Percentiles rank a stretch among this genome's conserved stretches.
Evolutionary conservation across 2,797 vertebrate genomes (phyloP).

Genomic region (Pipistrellus pygmaeus): DNA sequence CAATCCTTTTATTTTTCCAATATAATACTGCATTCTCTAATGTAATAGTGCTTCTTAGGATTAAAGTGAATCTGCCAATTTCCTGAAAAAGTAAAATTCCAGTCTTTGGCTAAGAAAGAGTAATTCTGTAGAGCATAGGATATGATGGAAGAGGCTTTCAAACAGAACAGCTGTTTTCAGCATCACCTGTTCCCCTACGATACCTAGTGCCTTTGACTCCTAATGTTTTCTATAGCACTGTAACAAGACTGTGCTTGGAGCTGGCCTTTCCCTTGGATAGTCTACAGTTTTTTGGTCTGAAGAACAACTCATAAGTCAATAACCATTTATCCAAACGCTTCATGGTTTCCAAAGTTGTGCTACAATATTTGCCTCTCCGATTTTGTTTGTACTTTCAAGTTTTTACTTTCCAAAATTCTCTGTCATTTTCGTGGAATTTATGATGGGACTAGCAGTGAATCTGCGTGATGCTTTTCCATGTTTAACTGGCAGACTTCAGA

Average conservation of each 20-base stretch:
- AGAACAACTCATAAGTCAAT: background rate
- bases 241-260: background rate
- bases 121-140: background rate
- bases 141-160: background rate
- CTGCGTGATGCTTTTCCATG: background rate
- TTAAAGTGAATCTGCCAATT: background rate
- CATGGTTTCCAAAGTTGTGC: background rate
- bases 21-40: background rate
- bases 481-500: background rate
- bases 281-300: background rate
- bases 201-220: background rate
- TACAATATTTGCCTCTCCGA: background rate
- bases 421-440: background rate
- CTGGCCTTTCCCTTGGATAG: background rate
- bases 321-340: background rate
- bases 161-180: background rate
- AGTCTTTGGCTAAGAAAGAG: background rate
- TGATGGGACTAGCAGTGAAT: background rate
- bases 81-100: background rate
- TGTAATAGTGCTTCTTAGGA: background rate
- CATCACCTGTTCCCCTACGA: background rate
- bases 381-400: background rate
- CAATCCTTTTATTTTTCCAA: background rate
- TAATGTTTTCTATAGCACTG: background rate
- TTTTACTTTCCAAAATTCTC: background rate